Evolutionary conservation across 2,888 invertebrate species (phyloP), one percentile per base, ranked within the genome.

Genomic region (Brachypterus glaber): DNA sequence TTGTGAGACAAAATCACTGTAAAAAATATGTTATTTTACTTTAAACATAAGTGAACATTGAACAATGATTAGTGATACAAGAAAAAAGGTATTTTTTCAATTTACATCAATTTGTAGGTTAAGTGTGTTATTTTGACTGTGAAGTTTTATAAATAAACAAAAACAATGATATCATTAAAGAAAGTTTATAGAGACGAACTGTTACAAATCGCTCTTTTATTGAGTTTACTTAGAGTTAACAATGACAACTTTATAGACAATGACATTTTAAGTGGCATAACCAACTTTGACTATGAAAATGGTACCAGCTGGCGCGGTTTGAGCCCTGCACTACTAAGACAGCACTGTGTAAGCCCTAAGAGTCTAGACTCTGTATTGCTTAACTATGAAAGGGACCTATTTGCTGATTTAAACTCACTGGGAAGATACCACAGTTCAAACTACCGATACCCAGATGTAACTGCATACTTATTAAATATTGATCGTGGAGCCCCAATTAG

Each of bases 131-230:
- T 3, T 30, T 30, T 29, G 13, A n/a, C 13, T 13, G 13, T 33
- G 33, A 33, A 30, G 16, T 18, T 13, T 13, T 18, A 14, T 14
- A 36, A 39, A 39, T 30, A 37, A 37, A 37, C 27, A 37, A 38
- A 13, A 30, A 53, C 40, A 49, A 88, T 88, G 87, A 72, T 87
- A 67, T 80, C 82, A 53, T 67, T 85, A 53, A 88, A 88, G 69
- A 88, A 88, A 64, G 68, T 84, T 31, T 84, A 84, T 55, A 77
- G 83, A 34, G 84, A 86, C 61, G 87, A 88, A 69, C 69, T 89
- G 55, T 66, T 90, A 47, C 79, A 88, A 62, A 68, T 89, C 51
- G 82, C 90, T 50, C 63, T 92, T 61, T 73, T 90, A 49, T 69
- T 90, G 54, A 82, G 89, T 62, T 71, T 91, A 47, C 64, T 91